These are phyloP conservation scores for Xestia rhomboidea DNA, from an alignment of 2,888 invertebrate genomes.

Conservation along the genomic window DNA sequence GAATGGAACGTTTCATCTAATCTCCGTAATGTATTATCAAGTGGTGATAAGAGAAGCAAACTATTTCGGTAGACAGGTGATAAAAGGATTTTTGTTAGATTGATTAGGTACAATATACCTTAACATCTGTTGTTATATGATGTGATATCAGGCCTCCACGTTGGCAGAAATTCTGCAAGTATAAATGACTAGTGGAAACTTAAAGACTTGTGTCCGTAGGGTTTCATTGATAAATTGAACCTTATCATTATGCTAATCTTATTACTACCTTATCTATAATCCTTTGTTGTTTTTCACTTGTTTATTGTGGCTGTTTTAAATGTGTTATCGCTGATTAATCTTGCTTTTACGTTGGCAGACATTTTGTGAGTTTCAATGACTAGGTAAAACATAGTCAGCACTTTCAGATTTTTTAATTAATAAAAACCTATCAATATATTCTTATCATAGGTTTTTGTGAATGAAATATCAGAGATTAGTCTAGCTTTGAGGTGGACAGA, in stretches of 20 bases:
- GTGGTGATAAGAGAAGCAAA: constrained; percentile 15
- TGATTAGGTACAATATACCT: constrained; percentile 13
- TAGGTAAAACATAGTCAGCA: neutral
- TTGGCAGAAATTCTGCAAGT: neutral
- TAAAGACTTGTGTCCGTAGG: neutral
- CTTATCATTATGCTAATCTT: neutral
- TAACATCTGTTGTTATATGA: neutral
- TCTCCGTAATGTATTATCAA: constrained; percentile 30
- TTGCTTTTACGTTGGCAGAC: neutral
- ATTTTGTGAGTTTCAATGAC: constrained; percentile 10
- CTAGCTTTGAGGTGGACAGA: neutral
- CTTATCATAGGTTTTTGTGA: constrained; percentile 1
- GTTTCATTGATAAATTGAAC: constrained; percentile 4
- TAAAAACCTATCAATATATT: neutral
- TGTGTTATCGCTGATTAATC: constrained; percentile 9
- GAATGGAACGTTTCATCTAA: constrained; percentile 38
- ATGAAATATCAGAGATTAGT: constrained; percentile 10
- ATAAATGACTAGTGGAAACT: neutral
- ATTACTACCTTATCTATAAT: neutral
- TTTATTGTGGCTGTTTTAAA: constrained; percentile 1
- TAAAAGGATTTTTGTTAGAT: constrained; percentile 5
- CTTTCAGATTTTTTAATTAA: constrained; percentile 2
- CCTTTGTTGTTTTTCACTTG: constrained; percentile 1
- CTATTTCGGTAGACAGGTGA: neutral
- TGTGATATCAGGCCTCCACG: neutral